A percentile compares a stretch with the other conserved stretches of the same genome.
These are phyloP conservation scores for Polydrusus tereticollis DNA, from an alignment of 2,888 invertebrate species.

Conservation along the genomic window DNA sequence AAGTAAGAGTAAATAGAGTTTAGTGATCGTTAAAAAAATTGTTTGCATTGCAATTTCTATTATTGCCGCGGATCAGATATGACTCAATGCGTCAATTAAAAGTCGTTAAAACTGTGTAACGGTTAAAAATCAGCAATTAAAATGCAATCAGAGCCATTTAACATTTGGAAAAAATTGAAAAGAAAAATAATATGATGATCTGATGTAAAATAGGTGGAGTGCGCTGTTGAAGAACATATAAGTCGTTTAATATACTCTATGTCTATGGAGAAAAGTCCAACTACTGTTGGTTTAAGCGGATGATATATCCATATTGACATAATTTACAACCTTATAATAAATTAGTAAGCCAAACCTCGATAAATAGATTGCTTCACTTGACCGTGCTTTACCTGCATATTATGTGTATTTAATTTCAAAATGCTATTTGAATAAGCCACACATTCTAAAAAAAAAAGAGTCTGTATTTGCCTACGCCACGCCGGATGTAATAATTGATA, in stretches of 20 bases:
- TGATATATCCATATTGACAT: not conserved
- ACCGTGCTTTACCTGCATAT: not conserved
- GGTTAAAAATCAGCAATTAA: too few species aligned
- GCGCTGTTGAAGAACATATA: too few species aligned
- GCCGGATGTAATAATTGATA: conserved; percentile 36
- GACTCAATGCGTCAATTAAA: not conserved
- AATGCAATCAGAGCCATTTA: too few species aligned
- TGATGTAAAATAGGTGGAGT: too few species aligned
- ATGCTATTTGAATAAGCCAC: conserved; percentile 7
- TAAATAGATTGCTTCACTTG: conserved; percentile 1
- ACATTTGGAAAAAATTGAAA: too few species aligned
- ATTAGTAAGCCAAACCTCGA: not conserved
- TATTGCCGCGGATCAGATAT: not conserved
- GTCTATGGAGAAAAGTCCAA: too few species aligned
- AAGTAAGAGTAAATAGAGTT: not conserved
- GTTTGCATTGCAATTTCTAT: not conserved
- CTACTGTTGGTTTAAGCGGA: too few species aligned
- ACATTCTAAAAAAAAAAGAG: conserved; percentile 4
- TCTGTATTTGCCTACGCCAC: conserved; percentile 11
- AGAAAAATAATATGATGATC: too few species aligned
- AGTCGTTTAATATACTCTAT: too few species aligned
- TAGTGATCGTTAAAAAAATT: not conserved
- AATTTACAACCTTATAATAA: not conserved
- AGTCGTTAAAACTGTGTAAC: not conserved
- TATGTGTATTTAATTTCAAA: conserved; percentile 2